Evolutionary conservation across 2,113 vertebrate genomes (phyloP).

Genomic region (Crotalus helleri): DNA sequence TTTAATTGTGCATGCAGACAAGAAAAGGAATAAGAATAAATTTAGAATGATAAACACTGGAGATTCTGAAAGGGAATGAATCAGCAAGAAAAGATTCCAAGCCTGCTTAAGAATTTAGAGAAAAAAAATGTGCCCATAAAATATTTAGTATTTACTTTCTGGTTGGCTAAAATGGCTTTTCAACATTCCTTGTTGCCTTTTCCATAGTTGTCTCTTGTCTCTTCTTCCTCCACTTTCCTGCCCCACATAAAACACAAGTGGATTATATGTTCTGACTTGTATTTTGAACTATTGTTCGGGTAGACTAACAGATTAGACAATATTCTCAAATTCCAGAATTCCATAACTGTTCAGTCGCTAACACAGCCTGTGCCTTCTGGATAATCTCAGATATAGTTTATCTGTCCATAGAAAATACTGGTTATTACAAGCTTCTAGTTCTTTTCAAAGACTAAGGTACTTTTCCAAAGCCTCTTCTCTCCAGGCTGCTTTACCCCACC

Average conservation of each 20-base stretch:
- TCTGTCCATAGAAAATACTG: background rate
- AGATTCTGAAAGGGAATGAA: conserved; percentile 46
- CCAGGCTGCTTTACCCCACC: background rate
- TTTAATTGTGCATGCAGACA: conserved; percentile 44
- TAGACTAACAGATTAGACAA: background rate
- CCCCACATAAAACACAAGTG: background rate
- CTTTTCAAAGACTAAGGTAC: conserved; percentile 6
- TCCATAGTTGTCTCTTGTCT: background rate
- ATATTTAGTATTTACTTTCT: conserved; percentile 62
- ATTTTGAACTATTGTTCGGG: background rate
- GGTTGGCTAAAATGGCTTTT: conserved; percentile 36
- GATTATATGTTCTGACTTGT: background rate
- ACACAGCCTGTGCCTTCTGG: background rate
- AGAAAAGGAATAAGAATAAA: conserved; percentile 35
- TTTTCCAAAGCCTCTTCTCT: background rate
- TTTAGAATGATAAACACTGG: conserved; percentile 43
- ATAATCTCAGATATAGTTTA: background rate
- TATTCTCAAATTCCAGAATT: background rate
- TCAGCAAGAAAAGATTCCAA: conserved; percentile 56
- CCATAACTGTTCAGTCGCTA: background rate
- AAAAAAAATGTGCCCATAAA: conserved; percentile 58
- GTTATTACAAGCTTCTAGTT: background rate
- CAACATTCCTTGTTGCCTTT: background rate
- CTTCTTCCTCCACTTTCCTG: background rate
- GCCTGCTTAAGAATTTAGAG: conserved; percentile 42